Evolutionary conservation across 1,140 invertebrate genomes (phyloP).

Genomic region (Lycorma delicatula): DNA sequence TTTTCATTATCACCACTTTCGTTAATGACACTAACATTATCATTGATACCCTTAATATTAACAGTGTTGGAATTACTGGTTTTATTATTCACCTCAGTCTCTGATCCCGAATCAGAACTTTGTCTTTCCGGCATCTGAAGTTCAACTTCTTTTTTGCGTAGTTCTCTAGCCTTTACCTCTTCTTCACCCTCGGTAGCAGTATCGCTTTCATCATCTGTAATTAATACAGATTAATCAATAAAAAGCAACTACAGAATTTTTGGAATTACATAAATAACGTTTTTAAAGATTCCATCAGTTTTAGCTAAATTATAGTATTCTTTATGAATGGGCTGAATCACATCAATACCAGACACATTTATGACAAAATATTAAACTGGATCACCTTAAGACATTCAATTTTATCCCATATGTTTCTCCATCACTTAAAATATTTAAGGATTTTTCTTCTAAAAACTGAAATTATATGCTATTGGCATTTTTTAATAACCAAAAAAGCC

Average conservation of each 20-base stretch:
- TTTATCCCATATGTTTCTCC: too few species aligned
- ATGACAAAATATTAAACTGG: too few species aligned
- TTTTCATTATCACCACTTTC: neutral
- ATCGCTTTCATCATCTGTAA: constrained; percentile 55
- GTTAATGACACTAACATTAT: constrained; percentile 1
- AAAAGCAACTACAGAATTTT: neutral
- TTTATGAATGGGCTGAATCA: too few species aligned
- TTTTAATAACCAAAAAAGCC: too few species aligned
- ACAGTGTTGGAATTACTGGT: neutral
- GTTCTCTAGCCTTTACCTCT: constrained; percentile 53
- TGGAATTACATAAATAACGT: too few species aligned
- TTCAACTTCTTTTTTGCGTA: constrained; percentile 57
- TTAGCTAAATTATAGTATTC: too few species aligned
- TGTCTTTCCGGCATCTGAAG: constrained; percentile 47
- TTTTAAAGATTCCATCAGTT: too few species aligned
- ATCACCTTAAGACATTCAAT: too few species aligned
- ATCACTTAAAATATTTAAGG: too few species aligned
- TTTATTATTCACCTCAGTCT: constrained; percentile 59
- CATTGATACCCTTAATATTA: neutral
- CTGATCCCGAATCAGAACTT: constrained; percentile 57
- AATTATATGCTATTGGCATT: too few species aligned
- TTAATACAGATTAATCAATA: neutral
- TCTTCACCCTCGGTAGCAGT: constrained; percentile 64
- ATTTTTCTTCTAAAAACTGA: too few species aligned
- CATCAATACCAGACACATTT: too few species aligned